Conservation (phyloP, 2,113 vertebrate species). For the Stegastes partitus region DNA sequence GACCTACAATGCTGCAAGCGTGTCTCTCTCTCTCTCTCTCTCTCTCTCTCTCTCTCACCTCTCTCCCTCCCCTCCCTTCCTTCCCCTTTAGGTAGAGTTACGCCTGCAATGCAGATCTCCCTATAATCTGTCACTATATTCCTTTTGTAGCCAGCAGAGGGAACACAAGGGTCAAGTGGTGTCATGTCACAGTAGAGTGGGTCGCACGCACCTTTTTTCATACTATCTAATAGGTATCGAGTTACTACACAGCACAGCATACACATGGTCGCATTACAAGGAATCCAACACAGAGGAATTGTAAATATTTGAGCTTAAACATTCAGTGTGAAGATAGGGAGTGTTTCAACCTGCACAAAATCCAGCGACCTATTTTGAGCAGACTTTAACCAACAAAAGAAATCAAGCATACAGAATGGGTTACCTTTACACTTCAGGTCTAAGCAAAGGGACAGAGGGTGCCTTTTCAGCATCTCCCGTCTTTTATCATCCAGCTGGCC, state of each 20-base stretch:
- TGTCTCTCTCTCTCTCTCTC: constrained; percentile 36
- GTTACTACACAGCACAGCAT: constrained; percentile 18
- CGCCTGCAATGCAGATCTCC: constrained; percentile 83
- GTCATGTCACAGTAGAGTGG: constrained; percentile 48
- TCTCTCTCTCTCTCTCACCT: constrained; percentile 28
- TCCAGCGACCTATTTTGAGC: neutral
- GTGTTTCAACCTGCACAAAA: neutral
- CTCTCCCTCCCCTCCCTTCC: constrained; percentile 1
- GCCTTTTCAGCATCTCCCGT: constrained; percentile 95
- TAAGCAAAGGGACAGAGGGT: constrained; percentile 91
- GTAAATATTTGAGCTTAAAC: neutral
- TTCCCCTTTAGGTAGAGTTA: constrained; percentile 69
- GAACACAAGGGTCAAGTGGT: constrained; percentile 53
- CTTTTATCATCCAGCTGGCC: constrained; percentile 97
- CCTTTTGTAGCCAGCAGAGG: constrained; percentile 68
- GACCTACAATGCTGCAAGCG: constrained; percentile 53
- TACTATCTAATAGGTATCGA: constrained; percentile 17
- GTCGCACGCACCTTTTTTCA: constrained; percentile 8
- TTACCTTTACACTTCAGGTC: constrained; percentile 96
- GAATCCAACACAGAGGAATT: neutral
- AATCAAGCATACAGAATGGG: neutral
- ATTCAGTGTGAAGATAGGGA: neutral
- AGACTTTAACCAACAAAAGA: neutral
- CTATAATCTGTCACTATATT: constrained; percentile 58
- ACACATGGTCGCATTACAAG: constrained; percentile 17